A percentile compares a stretch with the other conserved stretches of the same genome.
Conservation (phyloP, 1,140 invertebrate genomes). For the Drosophila simulans region DNA sequence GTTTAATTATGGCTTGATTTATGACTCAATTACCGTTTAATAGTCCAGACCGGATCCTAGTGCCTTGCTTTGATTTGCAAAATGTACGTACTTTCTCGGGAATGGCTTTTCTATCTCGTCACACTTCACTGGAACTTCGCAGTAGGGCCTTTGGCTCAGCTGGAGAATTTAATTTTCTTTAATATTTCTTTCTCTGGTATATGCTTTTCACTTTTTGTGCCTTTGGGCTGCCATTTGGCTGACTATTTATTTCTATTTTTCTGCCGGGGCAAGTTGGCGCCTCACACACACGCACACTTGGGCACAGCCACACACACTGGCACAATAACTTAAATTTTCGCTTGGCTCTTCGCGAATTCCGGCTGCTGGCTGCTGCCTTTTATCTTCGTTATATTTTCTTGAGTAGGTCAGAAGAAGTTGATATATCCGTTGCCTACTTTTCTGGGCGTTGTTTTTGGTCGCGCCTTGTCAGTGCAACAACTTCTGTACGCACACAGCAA, state of each 20-base stretch:
- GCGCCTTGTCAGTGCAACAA: conserved; percentile 62
- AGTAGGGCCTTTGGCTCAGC: conserved; percentile 10
- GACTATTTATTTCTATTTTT: conserved; percentile 51
- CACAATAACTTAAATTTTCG: conserved; percentile 42
- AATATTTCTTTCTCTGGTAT: conserved; percentile 28
- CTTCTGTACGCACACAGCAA: conserved; percentile 34
- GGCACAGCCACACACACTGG: conserved; percentile 24
- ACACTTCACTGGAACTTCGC: conserved; percentile 38
- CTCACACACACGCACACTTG: conserved; percentile 34
- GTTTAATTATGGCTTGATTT: conserved; percentile 63
- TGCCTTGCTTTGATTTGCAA: conserved; percentile 29
- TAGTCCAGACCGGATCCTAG: conserved; percentile 51
- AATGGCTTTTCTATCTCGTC: conserved; percentile 30
- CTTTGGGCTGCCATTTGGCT: conserved; percentile 27
- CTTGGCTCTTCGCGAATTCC: conserved; percentile 48
- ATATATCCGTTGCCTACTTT: conserved; percentile 28
- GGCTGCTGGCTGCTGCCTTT: neutral
- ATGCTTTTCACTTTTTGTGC: conserved; percentile 46
- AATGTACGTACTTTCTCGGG: conserved; percentile 25
- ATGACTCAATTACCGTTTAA: conserved; percentile 72
- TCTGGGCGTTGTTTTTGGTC: conserved; percentile 61
- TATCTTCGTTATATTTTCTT: conserved; percentile 8
- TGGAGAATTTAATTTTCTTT: conserved; percentile 44
- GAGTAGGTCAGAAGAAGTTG: conserved; percentile 24
- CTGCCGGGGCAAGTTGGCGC: conserved; percentile 70